phyloP scores from a whole-genome alignment of 2,888 invertebrate genomes.

The Antheraea assamensis region DNA sequence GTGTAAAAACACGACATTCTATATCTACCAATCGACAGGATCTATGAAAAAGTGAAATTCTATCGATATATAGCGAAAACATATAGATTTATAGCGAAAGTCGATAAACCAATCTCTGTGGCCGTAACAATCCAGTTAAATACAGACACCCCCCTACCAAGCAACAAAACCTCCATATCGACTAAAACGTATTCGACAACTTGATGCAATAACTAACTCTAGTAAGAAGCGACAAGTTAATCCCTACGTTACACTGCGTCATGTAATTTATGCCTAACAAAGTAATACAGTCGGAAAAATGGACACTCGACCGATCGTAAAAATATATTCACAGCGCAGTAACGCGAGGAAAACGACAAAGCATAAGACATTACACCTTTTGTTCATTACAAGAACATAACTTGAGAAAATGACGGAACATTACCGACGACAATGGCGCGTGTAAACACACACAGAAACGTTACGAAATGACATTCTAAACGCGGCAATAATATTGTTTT shows the following conservation, averaged over 20 bases:
- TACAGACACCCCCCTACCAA: too few species aligned
- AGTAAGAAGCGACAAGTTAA: not conserved
- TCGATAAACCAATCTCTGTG: too few species aligned
- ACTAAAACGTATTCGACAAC: too few species aligned
- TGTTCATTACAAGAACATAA: constrained; percentile 11
- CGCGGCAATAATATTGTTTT: not conserved
- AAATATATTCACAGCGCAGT: not conserved
- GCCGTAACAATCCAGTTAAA: too few species aligned
- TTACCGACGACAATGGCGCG: constrained; percentile 1
- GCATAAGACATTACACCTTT: constrained; percentile 11
- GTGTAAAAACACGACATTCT: too few species aligned
- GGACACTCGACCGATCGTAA: not conserved
- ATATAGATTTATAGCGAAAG: too few species aligned
- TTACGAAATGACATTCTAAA: constrained; percentile 2
- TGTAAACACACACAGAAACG: not conserved
- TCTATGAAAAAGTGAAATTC: too few species aligned
- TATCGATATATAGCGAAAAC: too few species aligned
- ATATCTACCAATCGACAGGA: too few species aligned
- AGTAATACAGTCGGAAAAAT: constrained; percentile 12
- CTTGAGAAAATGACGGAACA: not conserved
- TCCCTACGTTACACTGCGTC: not conserved
- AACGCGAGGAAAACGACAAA: not conserved
- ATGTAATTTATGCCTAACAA: constrained; percentile 2
- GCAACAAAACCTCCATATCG: too few species aligned
- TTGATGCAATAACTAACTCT: not conserved